These are phyloP conservation scores for Lamellibrachia luymesi DNA, from an alignment of 1,140 invertebrate species.

Conservation along the genomic window DNA sequence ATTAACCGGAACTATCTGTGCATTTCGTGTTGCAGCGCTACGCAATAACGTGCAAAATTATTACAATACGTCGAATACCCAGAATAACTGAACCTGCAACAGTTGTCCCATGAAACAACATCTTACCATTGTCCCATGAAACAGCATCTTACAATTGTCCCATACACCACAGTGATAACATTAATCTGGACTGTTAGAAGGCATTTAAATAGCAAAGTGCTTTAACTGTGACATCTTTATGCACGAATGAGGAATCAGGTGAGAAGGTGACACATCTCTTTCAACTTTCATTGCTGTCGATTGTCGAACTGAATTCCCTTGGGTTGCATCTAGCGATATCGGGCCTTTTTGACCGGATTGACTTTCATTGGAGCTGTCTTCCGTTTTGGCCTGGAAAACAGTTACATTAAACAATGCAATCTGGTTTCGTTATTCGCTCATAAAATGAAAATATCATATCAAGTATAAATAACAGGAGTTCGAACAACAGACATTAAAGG, in stretches of 20 bases:
- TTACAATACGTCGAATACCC: neutral
- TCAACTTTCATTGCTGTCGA: neutral
- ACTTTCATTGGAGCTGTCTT: neutral
- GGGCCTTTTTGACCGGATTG: neutral
- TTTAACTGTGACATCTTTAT: neutral
- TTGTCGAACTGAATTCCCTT: neutral
- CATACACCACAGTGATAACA: neutral
- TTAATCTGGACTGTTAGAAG: neutral
- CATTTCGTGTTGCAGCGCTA: neutral
- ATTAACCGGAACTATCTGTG: no score
- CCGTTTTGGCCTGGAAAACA: neutral
- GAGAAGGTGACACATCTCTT: neutral
- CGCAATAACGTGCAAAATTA: neutral
- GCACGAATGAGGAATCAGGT: neutral
- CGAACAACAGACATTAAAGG: no score
- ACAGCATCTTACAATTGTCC: neutral
- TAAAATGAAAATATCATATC: no score
- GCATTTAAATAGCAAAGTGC: neutral
- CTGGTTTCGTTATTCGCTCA: neutral
- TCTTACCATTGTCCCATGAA: neutral
- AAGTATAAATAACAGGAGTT: no score
- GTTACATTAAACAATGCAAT: neutral
- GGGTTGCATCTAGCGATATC: neutral
- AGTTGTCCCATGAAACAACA: neutral
- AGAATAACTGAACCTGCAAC: no score